These are phyloP conservation scores for Drosophila yakuba DNA, from an alignment of 1,140 invertebrate genomes.

Conservation along the genomic window DNA sequence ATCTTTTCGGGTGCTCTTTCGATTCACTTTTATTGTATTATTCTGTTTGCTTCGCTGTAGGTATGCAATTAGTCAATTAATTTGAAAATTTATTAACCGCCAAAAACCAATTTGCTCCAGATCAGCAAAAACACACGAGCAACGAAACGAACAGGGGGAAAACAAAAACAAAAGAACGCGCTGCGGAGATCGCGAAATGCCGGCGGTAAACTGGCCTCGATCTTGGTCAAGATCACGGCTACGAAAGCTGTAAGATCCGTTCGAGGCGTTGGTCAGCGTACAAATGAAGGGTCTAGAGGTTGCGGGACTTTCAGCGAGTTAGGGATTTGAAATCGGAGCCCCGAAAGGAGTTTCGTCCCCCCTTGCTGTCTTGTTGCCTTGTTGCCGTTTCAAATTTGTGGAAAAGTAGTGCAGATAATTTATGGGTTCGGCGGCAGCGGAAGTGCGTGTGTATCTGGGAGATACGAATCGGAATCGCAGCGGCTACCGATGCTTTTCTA, in stretches of 20 bases:
- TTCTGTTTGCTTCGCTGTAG: constrained; percentile 53
- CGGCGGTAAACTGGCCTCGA: constrained; percentile 68
- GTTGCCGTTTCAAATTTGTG: background rate
- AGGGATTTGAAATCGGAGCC: constrained; percentile 47
- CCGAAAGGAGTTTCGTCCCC: constrained; percentile 8
- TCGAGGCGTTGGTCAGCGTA: constrained; percentile 60
- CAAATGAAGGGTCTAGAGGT: constrained; percentile 64
- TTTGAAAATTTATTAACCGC: constrained; percentile 81
- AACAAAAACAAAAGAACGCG: constrained; percentile 6
- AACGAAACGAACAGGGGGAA: background rate
- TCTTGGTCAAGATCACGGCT: constrained; percentile 35
- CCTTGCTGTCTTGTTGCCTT: no score
- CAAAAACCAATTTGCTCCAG: constrained; percentile 80
- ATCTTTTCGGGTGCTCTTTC: constrained; percentile 21
- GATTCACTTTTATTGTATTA: constrained; percentile 7
- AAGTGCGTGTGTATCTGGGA: constrained; percentile 78
- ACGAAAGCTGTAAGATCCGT: constrained; percentile 36
- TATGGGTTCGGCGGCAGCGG: constrained; percentile 62
- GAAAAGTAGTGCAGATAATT: constrained; percentile 67
- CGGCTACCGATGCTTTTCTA: constrained; percentile 62
- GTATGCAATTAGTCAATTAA: constrained; percentile 84
- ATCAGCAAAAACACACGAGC: constrained; percentile 46
- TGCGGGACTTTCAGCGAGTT: constrained; percentile 63
- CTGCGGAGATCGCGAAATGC: constrained; percentile 56
- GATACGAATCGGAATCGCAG: constrained; percentile 68